Percentiles rank a stretch among this genome's conserved stretches.
Evolutionary conservation across 2,888 invertebrate genomes (phyloP).

Genomic region (Pseudoips prasinana): DNA sequence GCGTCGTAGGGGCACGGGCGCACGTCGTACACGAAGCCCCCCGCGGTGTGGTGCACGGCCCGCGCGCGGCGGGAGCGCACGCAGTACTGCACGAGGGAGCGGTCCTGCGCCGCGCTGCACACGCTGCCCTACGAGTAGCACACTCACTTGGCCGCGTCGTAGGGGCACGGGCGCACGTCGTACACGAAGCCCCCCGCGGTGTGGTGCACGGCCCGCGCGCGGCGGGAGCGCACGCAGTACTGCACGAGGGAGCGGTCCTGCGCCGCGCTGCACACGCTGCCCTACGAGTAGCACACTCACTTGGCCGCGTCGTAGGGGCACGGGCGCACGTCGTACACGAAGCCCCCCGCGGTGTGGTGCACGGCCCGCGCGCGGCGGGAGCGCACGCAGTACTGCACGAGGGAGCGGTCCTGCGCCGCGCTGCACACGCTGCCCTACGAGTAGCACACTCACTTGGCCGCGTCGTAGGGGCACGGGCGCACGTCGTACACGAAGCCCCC

Average conservation of each 20-base stretch:
- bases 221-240: conserved; percentile 61
- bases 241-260: conserved; percentile 83
- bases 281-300: too few species aligned
- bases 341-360: conserved; percentile 84
- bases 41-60: conserved; percentile 79
- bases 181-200: conserved; percentile 86
- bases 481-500: conserved; percentile 85
- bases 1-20: conserved; percentile 87
- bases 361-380: conserved; percentile 50
- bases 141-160: too few species aligned
- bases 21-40: conserved; percentile 84
- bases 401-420: conserved; percentile 81
- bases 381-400: conserved; percentile 75
- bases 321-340: conserved; percentile 81
- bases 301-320: conserved; percentile 90
- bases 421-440: conserved; percentile 83
- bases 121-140: too few species aligned
- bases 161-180: conserved; percentile 83
- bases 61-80: conserved; percentile 53
- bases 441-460: too few species aligned
- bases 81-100: conserved; percentile 77
- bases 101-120: conserved; percentile 85
- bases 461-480: conserved; percentile 85
- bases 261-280: conserved; percentile 81
- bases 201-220: conserved; percentile 60